Base-by-base conservation (phyloP, 2,797 vertebrate genomes). In the Furcifer pardalis region DNA sequence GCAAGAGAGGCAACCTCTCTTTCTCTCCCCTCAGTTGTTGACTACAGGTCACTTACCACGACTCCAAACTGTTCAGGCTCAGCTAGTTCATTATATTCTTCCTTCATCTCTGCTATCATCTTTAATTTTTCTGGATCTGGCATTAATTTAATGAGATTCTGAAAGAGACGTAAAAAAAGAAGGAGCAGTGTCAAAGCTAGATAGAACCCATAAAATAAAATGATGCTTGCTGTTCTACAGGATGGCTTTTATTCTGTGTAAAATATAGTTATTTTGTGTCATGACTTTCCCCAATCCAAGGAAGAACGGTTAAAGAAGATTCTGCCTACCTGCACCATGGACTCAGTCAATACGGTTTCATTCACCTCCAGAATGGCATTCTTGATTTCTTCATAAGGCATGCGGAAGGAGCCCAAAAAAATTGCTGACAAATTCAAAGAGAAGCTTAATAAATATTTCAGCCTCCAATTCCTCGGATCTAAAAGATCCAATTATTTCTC, bases 381-480 rank as follows among this genome's bases (percentile, higher is more conserved):
- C 91, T 97, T 98, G 79, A 98, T 98, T 81, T 97, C 96, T 84
- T 97, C 96, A 71, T 98, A 98, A 6, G 97, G 96, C 89, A 98
- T 88, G 32, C 95, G 95, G 94, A 97, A 97, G 0, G 97, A 98
- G 66, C 97, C 97, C 94, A 98, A 91, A 89, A 98, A 98, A 91
- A 98, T 97, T 19, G 96, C 97, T 98, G 91, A 17, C 90, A 81
- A 65, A 40, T 32, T 73, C 56, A 87, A 87, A 84, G 73, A 59
- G 78, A 87, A 82, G 79, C 35, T 85, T 0, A 19, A 6, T 75
- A 37, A 73, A 25, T 44, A 8, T 75, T 68, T 52, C 4, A 27
- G 25, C 37, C 42, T 32, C 37, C 40, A 37, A 77, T 40, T 23
- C 12, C 30, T 52, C 12, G n/a, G 76, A n/a, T 68, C 63, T 68